Base-by-base conservation (phyloP, 2,888 invertebrate genomes). In the Leptopterna dolabrata region DNA sequence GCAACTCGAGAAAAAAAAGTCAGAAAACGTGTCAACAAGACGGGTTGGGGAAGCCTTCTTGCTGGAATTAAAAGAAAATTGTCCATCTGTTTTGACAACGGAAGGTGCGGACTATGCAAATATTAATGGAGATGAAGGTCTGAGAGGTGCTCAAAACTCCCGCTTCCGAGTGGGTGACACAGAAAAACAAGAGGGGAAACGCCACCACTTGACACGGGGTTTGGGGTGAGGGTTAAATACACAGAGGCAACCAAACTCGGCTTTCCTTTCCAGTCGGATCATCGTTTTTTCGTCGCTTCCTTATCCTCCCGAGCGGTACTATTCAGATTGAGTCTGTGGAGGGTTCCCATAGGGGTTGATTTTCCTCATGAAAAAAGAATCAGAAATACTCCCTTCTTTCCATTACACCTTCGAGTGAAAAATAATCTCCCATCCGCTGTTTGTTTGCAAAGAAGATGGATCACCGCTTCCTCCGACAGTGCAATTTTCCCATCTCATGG, bases 41-140 rank as follows among this genome's bases (percentile, higher is more conserved):
- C 73, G n/a, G 16, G 51, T 9, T 13, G 71, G 47, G 73, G 43
- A 45, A 51, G 70, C 16, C 36, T 41, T 19, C 29, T 36, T 7
- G 36, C 4, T 36, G 45, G 88, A 82, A 89, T 89, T 89, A 89
- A 89, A 89, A 89, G 89, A 89, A 89, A 89, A 89, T 89, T 29
- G 86, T 73, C 87, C 88, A 71, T 86, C 78, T 89, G 89, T 89
- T 89, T 89, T 89, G 89, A 89, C 88, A 89, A 87, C 88, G 80
- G 29, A 73, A 63, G 41, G 81, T 36, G 86, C 78, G 88, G 88
- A 88, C 88, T 88, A 88, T 88, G 88, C 88, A 88, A 88, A 88
- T 89, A 87, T 88, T 88, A 88, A 88, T 87, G 86, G 82, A 30
- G 87, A 63, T 43, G 87, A 63, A 41, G 83, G 24, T 83, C n/a